These are phyloP conservation scores for Kryphioiulus occultus DNA, from an alignment of 2,888 invertebrate species.

Conservation along the genomic window DNA sequence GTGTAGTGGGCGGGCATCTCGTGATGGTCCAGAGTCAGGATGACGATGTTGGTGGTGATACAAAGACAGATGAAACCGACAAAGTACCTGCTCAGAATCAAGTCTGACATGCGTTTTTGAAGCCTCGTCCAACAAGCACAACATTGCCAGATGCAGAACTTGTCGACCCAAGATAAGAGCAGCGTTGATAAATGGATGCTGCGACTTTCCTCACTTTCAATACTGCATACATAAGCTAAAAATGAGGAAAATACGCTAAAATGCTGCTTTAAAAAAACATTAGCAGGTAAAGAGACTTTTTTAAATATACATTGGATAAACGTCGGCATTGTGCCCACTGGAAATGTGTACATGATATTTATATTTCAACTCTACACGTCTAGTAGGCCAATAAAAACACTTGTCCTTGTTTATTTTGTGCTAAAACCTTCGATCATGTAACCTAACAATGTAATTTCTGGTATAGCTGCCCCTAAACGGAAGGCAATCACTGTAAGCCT, in stretches of 20 bases:
- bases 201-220: background rate
- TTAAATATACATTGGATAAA: too few relatives aligned
- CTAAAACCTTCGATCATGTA: too few relatives aligned
- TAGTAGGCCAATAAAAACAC: too few relatives aligned
- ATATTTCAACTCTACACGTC: too few relatives aligned
- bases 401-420: too few relatives aligned
- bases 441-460: too few relatives aligned
- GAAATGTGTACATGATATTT: too few relatives aligned
- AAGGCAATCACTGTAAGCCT: too few relatives aligned
- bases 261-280: too few relatives aligned
- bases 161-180: background rate
- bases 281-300: too few relatives aligned
- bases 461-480: too few relatives aligned
- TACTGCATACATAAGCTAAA: background rate
- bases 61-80: slow-evolving; percentile 2
- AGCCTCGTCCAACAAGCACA: background rate
- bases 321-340: too few relatives aligned
- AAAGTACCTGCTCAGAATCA: background rate
- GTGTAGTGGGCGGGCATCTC: background rate
- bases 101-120: background rate
- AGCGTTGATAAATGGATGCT: background rate
- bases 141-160: slow-evolving; percentile 9
- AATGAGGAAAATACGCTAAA: background rate
- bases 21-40: slow-evolving; percentile 32
- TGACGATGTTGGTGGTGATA: slow-evolving; percentile 10